A percentile compares a stretch with the other conserved stretches of the same genome.
phyloP scores from a whole-genome alignment of 1,140 invertebrate genomes.

The Globodera rostochiensis region DNA sequence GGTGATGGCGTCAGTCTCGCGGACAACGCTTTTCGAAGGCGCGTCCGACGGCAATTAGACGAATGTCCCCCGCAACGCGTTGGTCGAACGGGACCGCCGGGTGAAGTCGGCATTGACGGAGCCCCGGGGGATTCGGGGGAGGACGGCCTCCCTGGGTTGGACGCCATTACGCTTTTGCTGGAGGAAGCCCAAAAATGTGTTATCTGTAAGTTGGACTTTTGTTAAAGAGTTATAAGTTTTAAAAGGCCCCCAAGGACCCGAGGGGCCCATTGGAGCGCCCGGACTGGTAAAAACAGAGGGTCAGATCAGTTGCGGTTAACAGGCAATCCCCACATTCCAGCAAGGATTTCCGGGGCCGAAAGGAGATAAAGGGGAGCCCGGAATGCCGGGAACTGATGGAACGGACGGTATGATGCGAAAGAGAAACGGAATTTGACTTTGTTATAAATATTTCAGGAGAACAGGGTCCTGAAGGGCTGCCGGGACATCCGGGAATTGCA shows the following conservation, averaged over 20 bases:
- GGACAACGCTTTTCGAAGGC: background rate
- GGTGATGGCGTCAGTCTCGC: background rate
- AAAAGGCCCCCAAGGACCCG: slow-evolving; percentile 38
- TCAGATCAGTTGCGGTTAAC: background rate
- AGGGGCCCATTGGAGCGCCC: slow-evolving; percentile 33
- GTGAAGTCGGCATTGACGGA: slow-evolving; percentile 32
- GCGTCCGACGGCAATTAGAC: slow-evolving; percentile 7
- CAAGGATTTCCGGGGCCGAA: slow-evolving; percentile 33
- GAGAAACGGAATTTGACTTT: background rate
- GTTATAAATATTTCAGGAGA: slow-evolving; percentile 32
- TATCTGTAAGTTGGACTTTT: slow-evolving; percentile 12
- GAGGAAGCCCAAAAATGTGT: slow-evolving; percentile 44
- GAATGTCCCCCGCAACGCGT: slow-evolving; percentile 38
- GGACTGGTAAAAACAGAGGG: slow-evolving; percentile 21
- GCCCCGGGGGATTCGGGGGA: slow-evolving; percentile 36
- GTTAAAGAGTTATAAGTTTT: background rate
- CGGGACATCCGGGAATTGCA: slow-evolving; percentile 29
- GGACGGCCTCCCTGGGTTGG: slow-evolving; percentile 35
- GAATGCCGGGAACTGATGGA: slow-evolving; percentile 42
- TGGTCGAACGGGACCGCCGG: slow-evolving; percentile 32
- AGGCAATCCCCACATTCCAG: background rate
- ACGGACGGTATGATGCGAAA: slow-evolving; percentile 30
- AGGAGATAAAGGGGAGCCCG: slow-evolving; percentile 39
- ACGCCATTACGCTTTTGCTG: slow-evolving; percentile 41
- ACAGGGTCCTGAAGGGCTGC: slow-evolving; percentile 45